phyloP scores from a whole-genome alignment of 2,113 vertebrate species.

The Silurus glanis region DNA sequence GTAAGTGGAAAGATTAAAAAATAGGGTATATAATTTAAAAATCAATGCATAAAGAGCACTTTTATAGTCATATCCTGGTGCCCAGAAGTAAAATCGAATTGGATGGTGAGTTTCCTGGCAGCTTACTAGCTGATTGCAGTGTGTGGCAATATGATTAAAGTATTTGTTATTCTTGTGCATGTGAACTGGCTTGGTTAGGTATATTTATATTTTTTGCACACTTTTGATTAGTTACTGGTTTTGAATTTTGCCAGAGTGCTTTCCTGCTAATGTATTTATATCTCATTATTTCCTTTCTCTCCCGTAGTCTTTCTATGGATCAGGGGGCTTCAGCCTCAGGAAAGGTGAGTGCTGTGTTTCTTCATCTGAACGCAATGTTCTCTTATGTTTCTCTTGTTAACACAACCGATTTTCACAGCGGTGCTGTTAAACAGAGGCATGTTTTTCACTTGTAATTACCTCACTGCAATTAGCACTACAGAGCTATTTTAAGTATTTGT shows the following conservation, averaged over 20 bases:
- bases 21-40: not conserved
- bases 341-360: slow-evolving; percentile 67
- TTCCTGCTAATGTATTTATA: slow-evolving; percentile 15
- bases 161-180: not conserved
- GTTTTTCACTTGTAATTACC: not conserved
- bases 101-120: not conserved
- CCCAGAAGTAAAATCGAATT: not conserved
- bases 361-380: slow-evolving; percentile 5
- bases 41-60: not conserved
- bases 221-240: not conserved
- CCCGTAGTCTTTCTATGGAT: slow-evolving; percentile 70
- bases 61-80: not conserved
- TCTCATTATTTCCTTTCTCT: slow-evolving; percentile 50
- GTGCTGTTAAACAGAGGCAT: not conserved
- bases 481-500: slow-evolving; percentile 2
- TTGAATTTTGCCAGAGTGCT: not conserved
- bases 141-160: not conserved
- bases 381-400: slow-evolving; percentile 25
- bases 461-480: not conserved
- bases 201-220: not conserved
- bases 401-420: not conserved
- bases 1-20: not conserved
- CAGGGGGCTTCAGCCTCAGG: slow-evolving; percentile 72
- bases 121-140: not conserved
- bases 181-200: not conserved